Evolutionary conservation across 2,113 vertebrate species (phyloP).

Genomic region (Sardina pilchardus): DNA sequence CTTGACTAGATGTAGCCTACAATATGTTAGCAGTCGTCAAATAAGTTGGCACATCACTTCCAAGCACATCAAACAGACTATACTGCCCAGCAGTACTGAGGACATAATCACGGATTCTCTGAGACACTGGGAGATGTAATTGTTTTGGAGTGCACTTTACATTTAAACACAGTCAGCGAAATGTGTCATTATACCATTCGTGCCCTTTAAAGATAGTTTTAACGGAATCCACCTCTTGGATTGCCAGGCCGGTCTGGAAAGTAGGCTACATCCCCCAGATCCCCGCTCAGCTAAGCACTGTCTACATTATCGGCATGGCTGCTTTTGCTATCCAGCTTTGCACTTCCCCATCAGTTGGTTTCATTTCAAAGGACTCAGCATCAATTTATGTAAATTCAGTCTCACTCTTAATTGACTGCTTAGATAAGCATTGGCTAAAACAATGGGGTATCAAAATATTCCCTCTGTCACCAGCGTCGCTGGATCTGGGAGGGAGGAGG

Average conservation of each 20-base stretch:
- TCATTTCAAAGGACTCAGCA: neutral
- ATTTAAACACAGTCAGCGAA: neutral
- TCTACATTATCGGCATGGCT: neutral
- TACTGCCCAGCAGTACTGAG: neutral
- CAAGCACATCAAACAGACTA: neutral
- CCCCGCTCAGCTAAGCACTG: neutral
- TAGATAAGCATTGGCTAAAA: neutral
- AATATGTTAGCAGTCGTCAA: neutral
- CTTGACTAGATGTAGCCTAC: too few relatives aligned
- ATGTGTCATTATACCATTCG: neutral
- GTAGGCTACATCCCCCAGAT: neutral
- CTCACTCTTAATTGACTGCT: neutral
- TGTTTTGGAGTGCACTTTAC: neutral
- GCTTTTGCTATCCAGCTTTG: neutral
- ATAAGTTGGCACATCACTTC: neutral
- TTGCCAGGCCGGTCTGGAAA: neutral
- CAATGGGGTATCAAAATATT: neutral
- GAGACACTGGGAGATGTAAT: neutral
- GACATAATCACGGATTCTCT: neutral
- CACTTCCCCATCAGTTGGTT: neutral
- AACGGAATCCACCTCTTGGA: neutral
- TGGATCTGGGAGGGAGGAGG: neutral
- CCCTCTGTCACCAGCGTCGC: neutral
- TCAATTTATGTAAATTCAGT: slow-evolving; percentile 14
- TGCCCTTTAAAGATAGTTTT: neutral